These are phyloP conservation scores for Ranitomeya variabilis DNA, from an alignment of 2,113 vertebrate genomes.

Conservation along the genomic window DNA sequence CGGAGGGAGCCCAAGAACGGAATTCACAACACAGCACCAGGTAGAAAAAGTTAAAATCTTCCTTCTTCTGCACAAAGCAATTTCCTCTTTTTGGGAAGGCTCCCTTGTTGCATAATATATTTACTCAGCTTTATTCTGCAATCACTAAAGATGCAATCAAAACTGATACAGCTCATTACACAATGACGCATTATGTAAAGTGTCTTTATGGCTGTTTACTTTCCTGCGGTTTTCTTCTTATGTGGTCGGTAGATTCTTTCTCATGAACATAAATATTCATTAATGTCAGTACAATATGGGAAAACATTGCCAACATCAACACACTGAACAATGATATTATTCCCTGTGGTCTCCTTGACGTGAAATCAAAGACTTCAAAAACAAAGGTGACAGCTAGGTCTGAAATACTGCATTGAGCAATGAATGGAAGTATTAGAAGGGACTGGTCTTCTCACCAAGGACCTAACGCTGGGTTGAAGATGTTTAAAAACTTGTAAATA, in stretches of 20 bases:
- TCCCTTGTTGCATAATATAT: neutral
- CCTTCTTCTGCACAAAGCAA: neutral
- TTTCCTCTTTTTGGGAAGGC: neutral
- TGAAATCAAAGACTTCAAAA: neutral
- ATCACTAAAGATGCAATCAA: neutral
- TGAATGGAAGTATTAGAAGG: neutral
- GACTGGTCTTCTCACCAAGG: neutral
- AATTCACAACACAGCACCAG: too few species aligned
- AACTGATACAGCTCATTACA: neutral
- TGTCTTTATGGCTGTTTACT: slow-evolving; percentile 5
- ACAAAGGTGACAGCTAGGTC: neutral
- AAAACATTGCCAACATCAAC: slow-evolving; percentile 23
- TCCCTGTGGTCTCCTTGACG: neutral
- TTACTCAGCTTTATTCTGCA: neutral
- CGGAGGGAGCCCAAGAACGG: too few species aligned
- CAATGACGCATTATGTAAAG: slow-evolving; percentile 17
- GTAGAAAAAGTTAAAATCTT: neutral
- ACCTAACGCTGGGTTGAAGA: neutral
- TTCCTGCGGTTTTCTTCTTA: slow-evolving; percentile 18
- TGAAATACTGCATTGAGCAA: neutral
- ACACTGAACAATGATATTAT: neutral
- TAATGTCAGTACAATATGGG: neutral
- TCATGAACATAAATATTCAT: slow-evolving; percentile 10
- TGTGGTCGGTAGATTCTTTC: slow-evolving; percentile 38
- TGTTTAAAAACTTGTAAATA: neutral